Evolutionary conservation across 2,113 vertebrate species (phyloP).

Genomic region (Mugil cephalus): DNA sequence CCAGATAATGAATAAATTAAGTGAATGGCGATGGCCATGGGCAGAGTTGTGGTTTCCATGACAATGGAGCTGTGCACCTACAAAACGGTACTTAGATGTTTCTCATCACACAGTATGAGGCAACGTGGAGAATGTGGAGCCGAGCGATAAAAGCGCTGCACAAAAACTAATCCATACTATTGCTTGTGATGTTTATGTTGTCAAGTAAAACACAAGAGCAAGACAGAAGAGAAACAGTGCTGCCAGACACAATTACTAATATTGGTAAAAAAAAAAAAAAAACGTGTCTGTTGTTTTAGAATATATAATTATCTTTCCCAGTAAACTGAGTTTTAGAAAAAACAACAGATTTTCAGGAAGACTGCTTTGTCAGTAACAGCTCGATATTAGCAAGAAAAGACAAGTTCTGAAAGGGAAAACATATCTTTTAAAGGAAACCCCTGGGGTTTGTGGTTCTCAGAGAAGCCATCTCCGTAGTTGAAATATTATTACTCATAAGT

Average conservation of each 20-base stretch:
- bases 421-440: constrained; percentile 43
- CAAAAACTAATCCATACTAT: constrained; percentile 41
- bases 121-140: constrained; percentile 19
- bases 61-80: constrained; percentile 62
- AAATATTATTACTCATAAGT: constrained; percentile 59
- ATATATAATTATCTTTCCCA: constrained; percentile 29
- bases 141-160: constrained; percentile 27
- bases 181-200: constrained; percentile 32
- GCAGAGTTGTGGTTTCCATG: constrained; percentile 74
- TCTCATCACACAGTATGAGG: constrained; percentile 36
- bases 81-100: constrained; percentile 38
- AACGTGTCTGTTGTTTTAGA: constrained; percentile 34
- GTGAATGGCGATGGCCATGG: constrained; percentile 49
- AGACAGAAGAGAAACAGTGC: constrained; percentile 12
- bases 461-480: constrained; percentile 31
- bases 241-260: constrained; percentile 46
- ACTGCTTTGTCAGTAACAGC: constrained; percentile 5
- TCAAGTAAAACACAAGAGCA: constrained; percentile 29
- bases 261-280: constrained; percentile 25
- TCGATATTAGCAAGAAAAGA: constrained; percentile 32
- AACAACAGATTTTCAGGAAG: constrained; percentile 34
- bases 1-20: constrained; percentile 65
- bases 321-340: constrained; percentile 45
- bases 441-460: constrained; percentile 35
- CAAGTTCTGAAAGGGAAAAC: constrained; percentile 41